phyloP scores from a whole-genome alignment of 2,113 vertebrate species.

The Hemicordylus capensis region DNA sequence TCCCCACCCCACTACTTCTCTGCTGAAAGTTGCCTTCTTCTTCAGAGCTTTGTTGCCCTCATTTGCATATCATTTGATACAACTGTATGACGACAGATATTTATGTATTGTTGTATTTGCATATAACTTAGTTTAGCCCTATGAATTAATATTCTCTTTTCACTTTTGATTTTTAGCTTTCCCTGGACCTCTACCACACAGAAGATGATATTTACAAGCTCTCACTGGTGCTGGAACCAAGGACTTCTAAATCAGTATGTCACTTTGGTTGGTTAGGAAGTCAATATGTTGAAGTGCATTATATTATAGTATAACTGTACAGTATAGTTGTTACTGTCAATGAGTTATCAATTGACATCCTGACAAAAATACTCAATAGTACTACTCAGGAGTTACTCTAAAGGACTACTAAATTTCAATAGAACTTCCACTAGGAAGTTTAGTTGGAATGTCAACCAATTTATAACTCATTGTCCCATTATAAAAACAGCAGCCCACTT shows the following conservation, averaged over 20 bases:
- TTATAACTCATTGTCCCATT: no score
- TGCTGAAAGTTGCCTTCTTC: background rate
- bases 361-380: no score
- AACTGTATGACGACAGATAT: background rate
- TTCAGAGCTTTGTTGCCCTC: background rate
- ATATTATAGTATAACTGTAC: background rate
- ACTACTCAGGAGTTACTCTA: no score
- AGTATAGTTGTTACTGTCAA: background rate
- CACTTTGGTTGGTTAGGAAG: background rate
- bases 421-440: no score
- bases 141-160: slow-evolving; percentile 13
- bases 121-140: background rate
- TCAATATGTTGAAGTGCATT: background rate
- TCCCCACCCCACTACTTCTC: background rate
- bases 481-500: no score
- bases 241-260: slow-evolving; percentile 90
- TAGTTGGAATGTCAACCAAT: no score
- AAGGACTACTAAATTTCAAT: no score
- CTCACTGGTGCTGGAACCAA: slow-evolving; percentile 92
- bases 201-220: slow-evolving; percentile 98
- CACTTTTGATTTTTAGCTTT: slow-evolving; percentile 81
- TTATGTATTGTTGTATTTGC: no score
- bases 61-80: no score
- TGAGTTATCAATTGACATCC: no score
- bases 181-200: slow-evolving; percentile 96